These are phyloP conservation scores for Pycnomerus fuliginosus DNA, from an alignment of 2,888 invertebrate genomes.

Conservation along the genomic window DNA sequence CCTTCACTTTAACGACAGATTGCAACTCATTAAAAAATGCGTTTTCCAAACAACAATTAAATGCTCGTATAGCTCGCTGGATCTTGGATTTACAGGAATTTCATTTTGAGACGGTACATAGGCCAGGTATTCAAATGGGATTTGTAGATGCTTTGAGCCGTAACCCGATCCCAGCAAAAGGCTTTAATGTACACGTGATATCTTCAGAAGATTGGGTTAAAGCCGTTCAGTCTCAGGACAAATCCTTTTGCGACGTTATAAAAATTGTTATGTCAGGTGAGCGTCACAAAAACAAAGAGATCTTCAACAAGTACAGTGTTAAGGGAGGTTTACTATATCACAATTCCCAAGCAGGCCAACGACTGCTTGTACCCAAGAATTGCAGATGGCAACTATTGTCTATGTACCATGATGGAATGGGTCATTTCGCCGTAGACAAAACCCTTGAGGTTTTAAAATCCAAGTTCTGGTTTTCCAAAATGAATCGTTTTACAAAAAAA, in stretches of 20 bases:
- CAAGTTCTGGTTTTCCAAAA: slow-evolving; percentile 6
- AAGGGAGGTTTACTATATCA: neutral
- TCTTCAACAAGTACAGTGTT: neutral
- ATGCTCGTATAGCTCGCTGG: slow-evolving; percentile 20
- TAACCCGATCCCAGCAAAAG: neutral
- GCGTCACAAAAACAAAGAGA: neutral
- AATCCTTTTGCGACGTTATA: neutral
- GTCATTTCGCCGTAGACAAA: slow-evolving; percentile 34
- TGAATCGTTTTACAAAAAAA: slow-evolving; percentile 15
- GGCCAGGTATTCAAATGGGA: slow-evolving; percentile 12
- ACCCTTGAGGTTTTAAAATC: slow-evolving; percentile 16
- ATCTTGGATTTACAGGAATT: slow-evolving; percentile 19
- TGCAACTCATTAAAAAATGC: slow-evolving; percentile 12
- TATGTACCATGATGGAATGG: slow-evolving; percentile 20
- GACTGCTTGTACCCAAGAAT: slow-evolving; percentile 1
- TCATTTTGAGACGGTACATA: slow-evolving; percentile 20
- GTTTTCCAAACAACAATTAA: slow-evolving; percentile 16
- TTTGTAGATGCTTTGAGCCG: slow-evolving; percentile 26
- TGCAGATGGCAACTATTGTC: slow-evolving; percentile 27
- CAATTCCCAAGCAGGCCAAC: neutral
- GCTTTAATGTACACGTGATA: neutral
- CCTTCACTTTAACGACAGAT: slow-evolving; percentile 17
- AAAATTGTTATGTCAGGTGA: neutral
- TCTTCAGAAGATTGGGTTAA: neutral
- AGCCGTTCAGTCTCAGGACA: neutral